phyloP scores from a whole-genome alignment of 1,140 invertebrate species.

The Trinorchestia longiramus region DNA sequence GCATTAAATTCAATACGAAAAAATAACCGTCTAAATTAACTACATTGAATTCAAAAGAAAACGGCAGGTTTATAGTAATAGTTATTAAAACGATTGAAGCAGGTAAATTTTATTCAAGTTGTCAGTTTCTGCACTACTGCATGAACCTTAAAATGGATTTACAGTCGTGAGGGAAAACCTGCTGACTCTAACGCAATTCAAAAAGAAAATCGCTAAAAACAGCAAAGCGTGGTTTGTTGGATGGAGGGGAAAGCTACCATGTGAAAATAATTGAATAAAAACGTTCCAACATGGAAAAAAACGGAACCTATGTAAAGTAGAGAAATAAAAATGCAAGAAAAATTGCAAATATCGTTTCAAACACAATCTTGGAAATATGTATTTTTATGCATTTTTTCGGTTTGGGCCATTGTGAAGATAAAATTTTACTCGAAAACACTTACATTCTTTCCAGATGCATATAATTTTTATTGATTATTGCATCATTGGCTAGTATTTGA shows the following conservation, averaged over 20 bases:
- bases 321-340: neutral
- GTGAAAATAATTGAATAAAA: neutral
- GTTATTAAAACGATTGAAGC: neutral
- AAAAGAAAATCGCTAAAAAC: neutral
- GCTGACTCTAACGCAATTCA: neutral
- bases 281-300: neutral
- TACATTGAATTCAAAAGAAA: too few relatives aligned
- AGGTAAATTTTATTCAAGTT: neutral
- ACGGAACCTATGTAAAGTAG: neutral
- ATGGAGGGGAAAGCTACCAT: neutral
- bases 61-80: neutral
- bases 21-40: too few relatives aligned
- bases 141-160: neutral
- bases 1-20: too few relatives aligned
- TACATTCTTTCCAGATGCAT: neutral
- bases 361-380: neutral
- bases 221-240: neutral
- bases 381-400: neutral
- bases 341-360: neutral
- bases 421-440: neutral
- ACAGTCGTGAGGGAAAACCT: neutral
- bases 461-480: neutral
- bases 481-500: too few relatives aligned
- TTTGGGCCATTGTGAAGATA: neutral
- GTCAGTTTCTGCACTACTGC: neutral